Evolutionary conservation across 1,140 invertebrate genomes (phyloP).

Genomic region (Berghia stephanieae): DNA sequence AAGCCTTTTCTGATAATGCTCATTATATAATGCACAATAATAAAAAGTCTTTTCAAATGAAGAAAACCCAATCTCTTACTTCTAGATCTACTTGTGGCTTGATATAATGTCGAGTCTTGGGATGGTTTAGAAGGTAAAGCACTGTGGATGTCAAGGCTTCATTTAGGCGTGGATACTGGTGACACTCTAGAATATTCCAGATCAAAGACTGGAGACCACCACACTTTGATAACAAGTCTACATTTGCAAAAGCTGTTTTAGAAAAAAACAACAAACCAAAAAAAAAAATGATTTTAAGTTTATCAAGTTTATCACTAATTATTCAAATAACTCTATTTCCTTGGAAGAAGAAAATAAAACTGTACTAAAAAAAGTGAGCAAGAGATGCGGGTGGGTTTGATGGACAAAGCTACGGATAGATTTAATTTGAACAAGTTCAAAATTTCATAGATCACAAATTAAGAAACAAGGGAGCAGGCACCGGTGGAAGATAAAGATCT

Average conservation of each 20-base stretch:
- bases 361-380: too few species aligned
- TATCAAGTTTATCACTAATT: background rate
- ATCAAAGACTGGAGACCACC: slow-evolving; percentile 85
- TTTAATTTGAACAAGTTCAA: too few species aligned
- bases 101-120: slow-evolving; percentile 78
- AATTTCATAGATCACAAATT: too few species aligned
- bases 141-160: slow-evolving; percentile 88
- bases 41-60: too few species aligned
- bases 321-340: background rate
- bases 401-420: too few species aligned
- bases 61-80: too few species aligned
- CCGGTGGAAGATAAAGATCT: too few species aligned
- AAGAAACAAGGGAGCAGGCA: too few species aligned
- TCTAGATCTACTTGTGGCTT: slow-evolving; percentile 73
- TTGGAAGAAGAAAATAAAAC: background rate
- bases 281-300: background rate
- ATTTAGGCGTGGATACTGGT: slow-evolving; percentile 73
- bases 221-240: slow-evolving; percentile 80
- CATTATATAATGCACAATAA: background rate
- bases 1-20: background rate
- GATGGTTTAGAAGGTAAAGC: slow-evolving; percentile 87
- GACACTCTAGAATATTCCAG: slow-evolving; percentile 82
- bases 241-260: slow-evolving; percentile 80
- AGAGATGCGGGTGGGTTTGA: too few species aligned
- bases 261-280: slow-evolving; percentile 2